phyloP scores from a whole-genome alignment of 2,888 invertebrate species.

The Romanomermis culicivorax region DNA sequence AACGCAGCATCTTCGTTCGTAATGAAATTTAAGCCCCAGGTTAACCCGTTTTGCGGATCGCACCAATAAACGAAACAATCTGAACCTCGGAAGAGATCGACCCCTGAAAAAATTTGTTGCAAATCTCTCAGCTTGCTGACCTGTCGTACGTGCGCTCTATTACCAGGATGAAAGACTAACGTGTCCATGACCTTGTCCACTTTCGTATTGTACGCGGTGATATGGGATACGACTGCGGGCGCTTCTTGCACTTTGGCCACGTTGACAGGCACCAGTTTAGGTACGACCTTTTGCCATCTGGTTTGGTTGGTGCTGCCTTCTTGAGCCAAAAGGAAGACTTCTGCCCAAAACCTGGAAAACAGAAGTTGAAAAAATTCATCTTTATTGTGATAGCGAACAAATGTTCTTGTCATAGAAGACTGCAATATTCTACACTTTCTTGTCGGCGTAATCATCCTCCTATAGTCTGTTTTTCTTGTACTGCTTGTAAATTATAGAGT shows the following conservation, averaged over 20 bases:
- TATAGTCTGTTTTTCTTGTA: no score
- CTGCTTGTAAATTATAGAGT: no score
- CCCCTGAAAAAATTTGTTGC: conserved; percentile 53
- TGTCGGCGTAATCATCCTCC: no score
- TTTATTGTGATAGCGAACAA: no score
- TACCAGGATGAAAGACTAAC: conserved; percentile 84
- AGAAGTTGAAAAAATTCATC: no score
- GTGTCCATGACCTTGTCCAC: conserved; percentile 95
- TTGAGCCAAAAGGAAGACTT: conserved; percentile 88
- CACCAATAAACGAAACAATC: conserved; percentile 99
- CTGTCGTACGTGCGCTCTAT: no score
- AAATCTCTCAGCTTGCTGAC: no score
- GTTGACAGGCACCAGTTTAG: conserved; percentile 91
- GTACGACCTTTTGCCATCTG: conserved; percentile 81
- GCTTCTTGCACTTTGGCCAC: conserved; percentile 82
- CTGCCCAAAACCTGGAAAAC: conserved; percentile 63
- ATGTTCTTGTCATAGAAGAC: no score
- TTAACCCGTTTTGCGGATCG: conserved; percentile 53
- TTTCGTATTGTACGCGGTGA: conserved; percentile 94
- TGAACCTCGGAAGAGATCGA: conserved; percentile 84
- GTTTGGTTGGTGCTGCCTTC: conserved; percentile 40
- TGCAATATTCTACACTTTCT: no score
- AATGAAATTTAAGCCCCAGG: conserved; percentile 94
- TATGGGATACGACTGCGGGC: conserved; percentile 88
- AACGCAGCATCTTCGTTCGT: conserved; percentile 90